phyloP scores from a whole-genome alignment of 2,888 invertebrate genomes.

The Pristionchus maxplancki region DNA sequence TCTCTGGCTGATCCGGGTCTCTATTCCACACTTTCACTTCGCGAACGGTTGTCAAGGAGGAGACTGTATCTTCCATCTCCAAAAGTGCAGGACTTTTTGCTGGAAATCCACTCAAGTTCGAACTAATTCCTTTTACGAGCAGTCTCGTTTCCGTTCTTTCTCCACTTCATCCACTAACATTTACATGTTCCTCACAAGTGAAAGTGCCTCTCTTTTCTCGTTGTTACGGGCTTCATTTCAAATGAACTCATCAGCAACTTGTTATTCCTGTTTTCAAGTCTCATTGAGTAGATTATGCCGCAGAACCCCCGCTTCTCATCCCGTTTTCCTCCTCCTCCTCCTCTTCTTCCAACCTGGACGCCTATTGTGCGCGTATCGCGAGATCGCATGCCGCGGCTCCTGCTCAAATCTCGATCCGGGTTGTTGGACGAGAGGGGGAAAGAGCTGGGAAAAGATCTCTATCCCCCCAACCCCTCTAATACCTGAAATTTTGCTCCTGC shows the following conservation, averaged over 20 bases:
- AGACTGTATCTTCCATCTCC: not conserved
- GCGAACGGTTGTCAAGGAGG: not conserved
- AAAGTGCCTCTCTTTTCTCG: not conserved
- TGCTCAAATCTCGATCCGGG: conserved; percentile 32
- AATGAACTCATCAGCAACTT: not conserved
- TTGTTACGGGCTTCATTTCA: not conserved
- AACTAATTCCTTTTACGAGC: not conserved
- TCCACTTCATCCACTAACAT: conserved; percentile 9
- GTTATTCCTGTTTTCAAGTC: not conserved
- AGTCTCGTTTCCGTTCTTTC: conserved; percentile 11
- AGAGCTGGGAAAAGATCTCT: conserved; percentile 25
- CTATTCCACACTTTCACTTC: not conserved
- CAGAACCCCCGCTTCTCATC: not conserved
- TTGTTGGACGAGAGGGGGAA: not conserved
- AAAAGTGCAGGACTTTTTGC: conserved; percentile 25
- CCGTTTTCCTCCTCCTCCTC: not conserved
- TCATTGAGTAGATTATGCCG: too few species aligned
- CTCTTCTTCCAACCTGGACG: conserved; percentile 16
- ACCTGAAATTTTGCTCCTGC: not conserved
- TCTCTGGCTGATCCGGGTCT: conserved; percentile 17
- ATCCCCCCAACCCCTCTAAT: too few species aligned
- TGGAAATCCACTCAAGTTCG: conserved; percentile 18
- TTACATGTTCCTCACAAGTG: conserved; percentile 2
- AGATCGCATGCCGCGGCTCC: not conserved
- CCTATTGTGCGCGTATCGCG: conserved; percentile 13